Evolutionary conservation across 1,140 invertebrate genomes (phyloP), one percentile per base, ranked within the genome.

Genomic region (Eueides isabella): DNA sequence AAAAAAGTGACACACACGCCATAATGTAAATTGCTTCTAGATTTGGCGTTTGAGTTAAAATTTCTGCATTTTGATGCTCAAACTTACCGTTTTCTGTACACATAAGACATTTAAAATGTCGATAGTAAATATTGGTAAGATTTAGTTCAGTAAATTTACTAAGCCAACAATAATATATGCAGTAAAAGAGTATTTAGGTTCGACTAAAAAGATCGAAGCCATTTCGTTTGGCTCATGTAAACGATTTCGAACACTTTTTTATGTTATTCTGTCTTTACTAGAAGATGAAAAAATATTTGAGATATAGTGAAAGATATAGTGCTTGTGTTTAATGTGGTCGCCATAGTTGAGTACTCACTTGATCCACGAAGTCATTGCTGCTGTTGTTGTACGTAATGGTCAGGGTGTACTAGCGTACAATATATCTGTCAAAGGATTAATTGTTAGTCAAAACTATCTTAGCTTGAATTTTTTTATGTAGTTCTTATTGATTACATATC

Each of bases 11-110:
- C 90, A 92, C 91, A 92, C 91, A 92, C 91, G 91, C 91, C 89
- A 92, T 92, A 92, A 92, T 92, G 91, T 92, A 92, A 92, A 92
- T 92, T 90, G 89, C 87, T 89, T 91, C 85, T 92, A 87, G 84
- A 90, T 90, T 92, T 92, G 90, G 89, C 91, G 90, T 92, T 91
- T 91, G 85, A 88, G 88, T 91, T 90, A 90, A 90, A 87, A 88
- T 81, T 86, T 83, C 85, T 85, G 85, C 84, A 89, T 87, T 92
- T 91, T 88, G 78, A 89, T 91, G 89, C 75, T 88, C 85, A 77
- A 86, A 85, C 77, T 85, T 85, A 80, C 66, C 79, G 82, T 81
- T 81, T 80, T 84, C 79, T 85, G 80, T 87, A 83, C 81, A 88
- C 71, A 82, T 77, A 84, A 76, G 90, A 81, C 90, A 91, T 91